Evolutionary conservation across 2,797 vertebrate species (phyloP).

Genomic region (Luscinia luscinia): DNA sequence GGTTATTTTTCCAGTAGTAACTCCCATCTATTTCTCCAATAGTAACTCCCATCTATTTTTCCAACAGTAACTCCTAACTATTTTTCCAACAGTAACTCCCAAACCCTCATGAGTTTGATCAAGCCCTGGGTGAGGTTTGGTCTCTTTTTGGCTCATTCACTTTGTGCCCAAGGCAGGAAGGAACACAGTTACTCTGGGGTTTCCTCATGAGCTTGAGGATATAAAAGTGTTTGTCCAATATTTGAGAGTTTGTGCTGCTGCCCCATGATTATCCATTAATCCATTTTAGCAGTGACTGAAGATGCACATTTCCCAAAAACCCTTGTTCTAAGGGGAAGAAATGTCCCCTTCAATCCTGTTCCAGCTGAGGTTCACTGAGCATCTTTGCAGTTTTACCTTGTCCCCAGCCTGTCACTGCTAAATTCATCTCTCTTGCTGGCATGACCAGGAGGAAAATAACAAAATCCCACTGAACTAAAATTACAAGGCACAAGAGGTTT

Average conservation of each 20-base stretch:
- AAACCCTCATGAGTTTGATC: not conserved
- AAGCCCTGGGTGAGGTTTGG: not conserved
- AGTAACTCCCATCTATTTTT: not conserved
- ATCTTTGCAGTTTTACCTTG: not conserved
- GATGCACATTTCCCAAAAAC: not conserved
- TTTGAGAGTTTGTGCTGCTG: not conserved
- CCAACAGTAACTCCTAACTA: not conserved
- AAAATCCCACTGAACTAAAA: not conserved
- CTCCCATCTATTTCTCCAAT: no score
- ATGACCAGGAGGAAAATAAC: not conserved
- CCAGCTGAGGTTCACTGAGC: not conserved
- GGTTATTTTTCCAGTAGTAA: not conserved
- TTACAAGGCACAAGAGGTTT: not conserved
- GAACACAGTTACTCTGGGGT: not conserved
- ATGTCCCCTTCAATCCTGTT: not conserved
- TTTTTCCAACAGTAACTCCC: not conserved
- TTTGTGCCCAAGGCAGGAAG: slow-evolving; percentile 7
- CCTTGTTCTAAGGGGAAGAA: not conserved
- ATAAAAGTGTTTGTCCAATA: not conserved
- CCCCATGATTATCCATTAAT: not conserved
- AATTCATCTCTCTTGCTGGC: not conserved
- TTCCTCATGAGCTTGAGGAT: not conserved
- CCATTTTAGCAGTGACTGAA: not conserved
- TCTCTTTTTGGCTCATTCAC: not conserved
- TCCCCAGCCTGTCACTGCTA: not conserved